Base-by-base conservation (phyloP, 2,888 invertebrate species). In the Exephanes ischioxanthus region DNA sequence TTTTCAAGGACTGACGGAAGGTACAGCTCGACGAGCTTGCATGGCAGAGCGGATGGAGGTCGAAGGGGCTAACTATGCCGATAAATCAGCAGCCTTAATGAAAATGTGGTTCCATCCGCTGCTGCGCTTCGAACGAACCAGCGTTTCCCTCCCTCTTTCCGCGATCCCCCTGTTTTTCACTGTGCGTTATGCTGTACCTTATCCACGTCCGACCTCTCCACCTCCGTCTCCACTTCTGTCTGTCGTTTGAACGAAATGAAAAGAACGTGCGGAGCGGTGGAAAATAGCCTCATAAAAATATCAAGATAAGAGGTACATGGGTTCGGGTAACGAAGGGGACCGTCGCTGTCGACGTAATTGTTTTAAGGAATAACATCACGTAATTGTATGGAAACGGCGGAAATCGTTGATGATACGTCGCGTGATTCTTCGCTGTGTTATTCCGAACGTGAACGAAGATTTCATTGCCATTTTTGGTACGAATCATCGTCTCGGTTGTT, bases 61-160 rank as follows among this genome's bases (percentile, higher is more conserved):
- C 90, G 89, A 87, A 87, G 83, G 86, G 87, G 90, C 90, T 91
- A 91, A 92, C 90, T 89, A 90, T 90, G 88, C 84, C 89, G 85
- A 92, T 92, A 91, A 92, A 92, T 91, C 92, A 91, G 88, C 85
- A 77, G 89, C 88, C 88, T 92, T 92, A 91, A 92, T 91, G 91
- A 92, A 91, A 91, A 91, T 90, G 90, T 90, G 90, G 87, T 90
- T 91, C 87, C 89, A 91, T 90, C 89, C 88, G 85, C 84, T 88
- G 87, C 87, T 87, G 85, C 83, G 83, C 87, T 87, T 86, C 88
- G 87, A 89, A 88, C 89, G 87, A 85, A 88, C 88, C 87, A 71
- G 81, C 87, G 83, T n/a, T 33, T 33, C 85, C 85, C 26, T 37
- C 58, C 67, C 45, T 75, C 83, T 58, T 71, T 37, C 76, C 45